Evolutionary conservation across 1,140 invertebrate genomes (phyloP).

Genomic region (Piezodorus guildinii): DNA sequence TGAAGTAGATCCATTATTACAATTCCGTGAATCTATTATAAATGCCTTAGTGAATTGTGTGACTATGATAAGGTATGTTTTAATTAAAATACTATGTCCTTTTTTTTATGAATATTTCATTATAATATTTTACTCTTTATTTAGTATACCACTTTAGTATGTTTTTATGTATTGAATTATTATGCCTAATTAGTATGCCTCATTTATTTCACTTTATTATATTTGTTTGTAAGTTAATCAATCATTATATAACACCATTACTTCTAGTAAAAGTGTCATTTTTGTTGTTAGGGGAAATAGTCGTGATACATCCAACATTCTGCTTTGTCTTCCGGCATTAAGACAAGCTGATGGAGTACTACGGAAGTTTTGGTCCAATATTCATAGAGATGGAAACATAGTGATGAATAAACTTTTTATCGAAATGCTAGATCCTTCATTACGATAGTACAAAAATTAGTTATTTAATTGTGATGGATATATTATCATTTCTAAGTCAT

Average conservation of each 20-base stretch:
- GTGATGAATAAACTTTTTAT: slow-evolving; percentile 94
- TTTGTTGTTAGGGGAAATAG: slow-evolving; percentile 42
- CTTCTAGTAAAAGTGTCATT: neutral
- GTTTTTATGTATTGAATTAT: no score
- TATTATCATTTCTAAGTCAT: no score
- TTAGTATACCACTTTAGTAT: no score
- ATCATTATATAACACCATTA: neutral
- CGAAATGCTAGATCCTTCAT: slow-evolving; percentile 84
- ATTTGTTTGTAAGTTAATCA: neutral
- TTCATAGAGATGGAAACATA: slow-evolving; percentile 77
- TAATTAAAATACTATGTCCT: slow-evolving; percentile 3
- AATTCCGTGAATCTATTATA: slow-evolving; percentile 78
- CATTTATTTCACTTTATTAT: no score
- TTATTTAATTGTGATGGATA: no score
- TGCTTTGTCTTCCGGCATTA: slow-evolving; percentile 77
- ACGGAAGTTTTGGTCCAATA: slow-evolving; percentile 77
- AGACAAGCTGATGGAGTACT: slow-evolving; percentile 80
- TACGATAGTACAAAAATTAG: slow-evolving; percentile 35
- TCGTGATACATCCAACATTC: slow-evolving; percentile 67
- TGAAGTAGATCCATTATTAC: slow-evolving; percentile 66
- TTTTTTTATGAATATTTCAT: neutral
- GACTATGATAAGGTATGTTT: slow-evolving; percentile 50
- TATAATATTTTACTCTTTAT: no score
- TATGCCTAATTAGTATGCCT: no score
- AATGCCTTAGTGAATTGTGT: slow-evolving; percentile 77